Percentiles rank a stretch among this genome's conserved stretches.
Evolutionary conservation across 2,113 vertebrate species (phyloP).

Genomic region (pig (Sus scrofa)): T2T-Sscrofa CM001155.3:8682001-8682500

Average conservation of each 20-base stretch:
- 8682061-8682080: not conserved
- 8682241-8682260: too few species aligned
- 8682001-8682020: not conserved
- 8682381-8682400: not conserved
- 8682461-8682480: not conserved
- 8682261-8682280: rapidly evolving
- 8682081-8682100: not conserved
- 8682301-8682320: not conserved
- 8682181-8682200: too few species aligned
- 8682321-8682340: not conserved
- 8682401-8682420: not conserved
- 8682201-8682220: too few species aligned
- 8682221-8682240: not conserved
- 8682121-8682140: too few species aligned
- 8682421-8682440: not conserved
- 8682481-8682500: not conserved
- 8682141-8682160: too few species aligned
- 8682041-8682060: not conserved
- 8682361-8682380: not conserved
- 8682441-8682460: not conserved
- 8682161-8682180: too few species aligned
- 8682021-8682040: rapidly evolving
- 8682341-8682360: not conserved
- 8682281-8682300: not conserved
- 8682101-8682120: not conserved